Percentiles rank a stretch among this genome's conserved stretches.
Conservation (phyloP, 2,888 invertebrate genomes). For the Ormyrus thymus region DNA sequence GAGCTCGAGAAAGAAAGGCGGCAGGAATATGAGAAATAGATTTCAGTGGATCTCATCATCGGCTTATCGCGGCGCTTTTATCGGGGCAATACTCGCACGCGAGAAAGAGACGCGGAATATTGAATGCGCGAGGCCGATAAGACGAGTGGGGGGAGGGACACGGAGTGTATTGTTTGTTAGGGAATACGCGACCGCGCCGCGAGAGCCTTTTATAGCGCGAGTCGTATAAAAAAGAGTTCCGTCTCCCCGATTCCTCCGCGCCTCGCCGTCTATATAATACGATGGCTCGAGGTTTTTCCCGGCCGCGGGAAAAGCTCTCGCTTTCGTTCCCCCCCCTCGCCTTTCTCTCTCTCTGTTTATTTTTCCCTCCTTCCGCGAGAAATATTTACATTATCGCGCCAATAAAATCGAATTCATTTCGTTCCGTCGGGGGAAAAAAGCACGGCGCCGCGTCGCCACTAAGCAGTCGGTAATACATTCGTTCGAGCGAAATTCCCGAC, state of each 20-base stretch:
- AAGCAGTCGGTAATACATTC: not conserved
- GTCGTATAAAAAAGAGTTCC: slow-evolving; percentile 38
- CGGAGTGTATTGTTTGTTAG: slow-evolving; percentile 44
- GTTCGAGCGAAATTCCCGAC: too few relatives aligned
- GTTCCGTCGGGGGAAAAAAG: not conserved
- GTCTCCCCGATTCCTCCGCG: slow-evolving; percentile 36
- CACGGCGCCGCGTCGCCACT: not conserved
- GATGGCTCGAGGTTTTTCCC: not conserved
- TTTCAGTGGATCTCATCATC: slow-evolving; percentile 6
- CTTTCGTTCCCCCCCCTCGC: slow-evolving; percentile 17
- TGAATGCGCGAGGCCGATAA: slow-evolving; percentile 44
- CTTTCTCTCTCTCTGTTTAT: slow-evolving; percentile 1
- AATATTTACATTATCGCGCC: slow-evolving; percentile 44
- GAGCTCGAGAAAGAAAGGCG: too few relatives aligned
- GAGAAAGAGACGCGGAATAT: slow-evolving; percentile 30
- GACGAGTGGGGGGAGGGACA: slow-evolving; percentile 1
- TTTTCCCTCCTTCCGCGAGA: slow-evolving; percentile 21
- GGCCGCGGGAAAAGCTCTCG: slow-evolving; percentile 10
- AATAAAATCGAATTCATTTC: slow-evolving; percentile 33
- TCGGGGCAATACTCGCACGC: slow-evolving; percentile 28
- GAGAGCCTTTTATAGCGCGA: slow-evolving; percentile 46
- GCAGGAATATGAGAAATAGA: too few relatives aligned
- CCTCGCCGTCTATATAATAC: slow-evolving; percentile 1
- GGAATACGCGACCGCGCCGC: slow-evolving; percentile 22
- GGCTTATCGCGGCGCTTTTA: slow-evolving; percentile 50